These are phyloP conservation scores for Penaeus japonicus DNA, from an alignment of 1,140 invertebrate species.

Conservation along the genomic window DNA sequence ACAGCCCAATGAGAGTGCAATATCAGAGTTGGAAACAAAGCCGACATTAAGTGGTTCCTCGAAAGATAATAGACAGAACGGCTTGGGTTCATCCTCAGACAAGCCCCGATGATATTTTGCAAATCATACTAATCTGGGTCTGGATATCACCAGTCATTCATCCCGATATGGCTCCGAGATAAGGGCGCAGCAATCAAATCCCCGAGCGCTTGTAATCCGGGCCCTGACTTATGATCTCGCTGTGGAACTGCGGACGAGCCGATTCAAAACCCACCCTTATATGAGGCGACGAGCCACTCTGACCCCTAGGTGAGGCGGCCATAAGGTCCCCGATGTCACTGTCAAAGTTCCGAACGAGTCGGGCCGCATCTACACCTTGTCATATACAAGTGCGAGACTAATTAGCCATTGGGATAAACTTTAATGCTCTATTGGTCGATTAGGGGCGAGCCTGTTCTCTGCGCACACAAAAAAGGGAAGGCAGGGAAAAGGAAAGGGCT, in stretches of 20 bases:
- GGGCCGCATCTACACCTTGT: constrained; percentile 33
- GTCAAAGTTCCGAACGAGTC: neutral
- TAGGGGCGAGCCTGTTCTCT: too few species aligned
- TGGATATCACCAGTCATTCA: constrained; percentile 58
- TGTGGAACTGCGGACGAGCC: constrained; percentile 45
- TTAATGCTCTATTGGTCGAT: too few species aligned
- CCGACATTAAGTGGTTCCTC: constrained; percentile 54
- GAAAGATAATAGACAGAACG: constrained; percentile 55
- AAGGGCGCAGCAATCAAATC: constrained; percentile 54
- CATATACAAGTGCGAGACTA: too few species aligned
- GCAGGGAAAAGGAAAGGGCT: too few species aligned
- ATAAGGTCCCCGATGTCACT: constrained; percentile 15
- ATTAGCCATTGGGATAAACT: too few species aligned
- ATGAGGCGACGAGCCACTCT: neutral
- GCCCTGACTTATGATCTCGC: constrained; percentile 45
- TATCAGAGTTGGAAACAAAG: constrained; percentile 54
- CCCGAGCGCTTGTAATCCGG: constrained; percentile 44
- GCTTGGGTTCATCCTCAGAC: constrained; percentile 48
- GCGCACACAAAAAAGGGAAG: too few species aligned
- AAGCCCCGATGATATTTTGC: constrained; percentile 53
- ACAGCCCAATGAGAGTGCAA: constrained; percentile 56
- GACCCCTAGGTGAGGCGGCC: neutral
- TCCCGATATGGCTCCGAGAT: constrained; percentile 55
- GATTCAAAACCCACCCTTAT: constrained; percentile 42
- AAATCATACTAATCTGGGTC: constrained; percentile 56